Base-by-base conservation (phyloP, 2,888 invertebrate genomes). In the Oxycera nigricornis region DNA sequence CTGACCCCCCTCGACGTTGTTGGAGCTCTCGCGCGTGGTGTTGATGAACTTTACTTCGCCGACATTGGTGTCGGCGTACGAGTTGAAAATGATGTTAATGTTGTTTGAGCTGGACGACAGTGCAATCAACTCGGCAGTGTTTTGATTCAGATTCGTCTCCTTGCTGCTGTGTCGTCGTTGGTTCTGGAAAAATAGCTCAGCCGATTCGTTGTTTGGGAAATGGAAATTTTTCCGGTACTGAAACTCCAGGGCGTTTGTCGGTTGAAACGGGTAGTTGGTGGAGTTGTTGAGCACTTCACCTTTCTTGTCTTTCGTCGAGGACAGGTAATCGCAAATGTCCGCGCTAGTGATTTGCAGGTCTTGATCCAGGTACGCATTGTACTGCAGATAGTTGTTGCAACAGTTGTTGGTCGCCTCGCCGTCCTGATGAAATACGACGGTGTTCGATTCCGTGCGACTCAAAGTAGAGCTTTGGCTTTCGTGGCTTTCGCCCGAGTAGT, bases 311-410 rank as follows among this genome's bases (percentile, higher is more conserved):
- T 85, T 85, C 11, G 50, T 17, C 20, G 24, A 30, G n/a, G 85
- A 84, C 62, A 85, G 78, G 75, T 85, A 85, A 72, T 83, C 83
- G 24, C 85, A 85, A 46, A 85, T 85, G 70, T 85, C 85, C 78
- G 84, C 85, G 78, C 84, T 85, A 75, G 85, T 85, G n/a, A 85
- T 85, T 79, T 85, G 85, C 70, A 85, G 78, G 75, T 85, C 85
- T 77, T 85, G 85, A 74, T 85, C 85, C 75, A 85, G 77, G 76
- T 84, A 85, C 52, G 82, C 82, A 77, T 85, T 85, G 80, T 84
- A 85, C 76, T 85, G 84, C 73, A 84, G 79, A 74, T 86, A 85
- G 72, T 85, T 85, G 46, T 78, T 78, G 78, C 82, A 85, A 79
- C 86, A 86, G 75, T 85, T 85, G 79, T 85, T 86, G 76, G 80